These are phyloP conservation scores for Camelus bactrianus DNA, from an alignment of 2,113 vertebrate species.

Conservation along the genomic window DNA sequence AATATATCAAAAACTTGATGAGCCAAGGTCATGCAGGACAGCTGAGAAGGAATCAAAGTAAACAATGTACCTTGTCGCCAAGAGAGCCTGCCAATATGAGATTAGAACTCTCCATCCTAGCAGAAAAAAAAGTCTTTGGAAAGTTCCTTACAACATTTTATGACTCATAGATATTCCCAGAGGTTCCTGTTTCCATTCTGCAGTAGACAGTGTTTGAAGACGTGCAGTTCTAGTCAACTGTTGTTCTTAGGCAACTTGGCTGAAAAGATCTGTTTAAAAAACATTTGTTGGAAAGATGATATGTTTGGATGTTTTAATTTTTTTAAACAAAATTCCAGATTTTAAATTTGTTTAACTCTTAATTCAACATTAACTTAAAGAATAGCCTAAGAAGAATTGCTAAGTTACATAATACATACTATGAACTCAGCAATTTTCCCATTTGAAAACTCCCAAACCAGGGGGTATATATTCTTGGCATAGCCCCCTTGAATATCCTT, in stretches of 20 bases:
- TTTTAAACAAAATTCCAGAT: constrained; percentile 57
- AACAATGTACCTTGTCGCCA: constrained; percentile 18
- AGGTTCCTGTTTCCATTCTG: constrained; percentile 60
- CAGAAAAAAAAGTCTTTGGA: constrained; percentile 69
- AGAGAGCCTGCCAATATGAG: constrained; percentile 65
- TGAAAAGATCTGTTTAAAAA: constrained; percentile 69
- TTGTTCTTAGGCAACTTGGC: constrained; percentile 77
- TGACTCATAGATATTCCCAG: constrained; percentile 66
- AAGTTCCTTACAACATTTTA: constrained; percentile 63
- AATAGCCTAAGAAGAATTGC: constrained; percentile 23
- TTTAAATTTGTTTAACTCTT: constrained; percentile 74
- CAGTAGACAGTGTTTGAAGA: constrained; percentile 63
- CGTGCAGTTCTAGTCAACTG: constrained; percentile 52
- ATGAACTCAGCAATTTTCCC: constrained; percentile 48
- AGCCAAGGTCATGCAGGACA: constrained; percentile 62
- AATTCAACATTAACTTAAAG: constrained; percentile 64
- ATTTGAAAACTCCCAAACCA: constrained; percentile 57
- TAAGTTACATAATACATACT: constrained; percentile 35
- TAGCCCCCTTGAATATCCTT: not conserved
- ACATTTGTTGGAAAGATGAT: constrained; percentile 69
- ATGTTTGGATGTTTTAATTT: constrained; percentile 69
- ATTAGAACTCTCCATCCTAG: constrained; percentile 65
- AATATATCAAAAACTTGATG: constrained; percentile 57
- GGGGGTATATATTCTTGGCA: constrained; percentile 43
- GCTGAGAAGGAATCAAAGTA: constrained; percentile 76